Evolutionary conservation across 64 coral and sea anemone species (phyloP).

Genomic region (Trachythela sp.): DNA sequence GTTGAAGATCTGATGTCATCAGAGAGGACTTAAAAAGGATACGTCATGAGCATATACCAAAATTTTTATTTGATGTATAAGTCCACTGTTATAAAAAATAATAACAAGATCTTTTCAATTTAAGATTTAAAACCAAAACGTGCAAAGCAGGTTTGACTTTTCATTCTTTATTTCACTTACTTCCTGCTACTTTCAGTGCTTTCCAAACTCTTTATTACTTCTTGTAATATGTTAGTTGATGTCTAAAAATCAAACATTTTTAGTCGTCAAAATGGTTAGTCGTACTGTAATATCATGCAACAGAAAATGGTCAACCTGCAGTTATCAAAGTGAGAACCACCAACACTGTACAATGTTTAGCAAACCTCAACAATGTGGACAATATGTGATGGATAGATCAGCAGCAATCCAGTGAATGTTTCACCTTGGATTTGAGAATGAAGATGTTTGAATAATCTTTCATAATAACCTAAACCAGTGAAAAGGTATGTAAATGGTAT

Average conservation of each 20-base stretch:
- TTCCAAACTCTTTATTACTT: constrained; percentile 57
- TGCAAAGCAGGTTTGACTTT: neutral
- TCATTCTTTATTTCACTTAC: neutral
- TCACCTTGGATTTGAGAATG: constrained; percentile 81
- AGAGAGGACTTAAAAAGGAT: too few species aligned
- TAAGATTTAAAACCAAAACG: neutral
- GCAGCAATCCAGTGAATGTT: constrained; percentile 72
- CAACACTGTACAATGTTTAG: neutral
- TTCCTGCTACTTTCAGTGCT: neutral
- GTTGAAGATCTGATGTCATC: neutral
- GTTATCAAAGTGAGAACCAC: too few species aligned
- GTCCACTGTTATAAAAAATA: constrained; percentile 66
- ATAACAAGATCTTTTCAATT: neutral
- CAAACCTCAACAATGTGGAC: constrained; percentile 91
- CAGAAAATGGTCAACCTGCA: too few species aligned
- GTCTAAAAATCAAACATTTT: constrained; percentile 31
- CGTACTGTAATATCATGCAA: too few species aligned
- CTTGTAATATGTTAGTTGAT: constrained; percentile 59
- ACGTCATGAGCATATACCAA: constrained; percentile 83
- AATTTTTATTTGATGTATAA: constrained; percentile 62
- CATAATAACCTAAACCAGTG: constrained; percentile 73
- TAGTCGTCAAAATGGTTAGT: too few species aligned
- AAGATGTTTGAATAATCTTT: constrained; percentile 84
- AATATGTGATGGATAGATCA: constrained; percentile 90
- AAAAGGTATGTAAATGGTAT: neutral